Evolutionary conservation across 2,113 vertebrate species (phyloP).

Genomic region (Xyliphius kryptos): DNA sequence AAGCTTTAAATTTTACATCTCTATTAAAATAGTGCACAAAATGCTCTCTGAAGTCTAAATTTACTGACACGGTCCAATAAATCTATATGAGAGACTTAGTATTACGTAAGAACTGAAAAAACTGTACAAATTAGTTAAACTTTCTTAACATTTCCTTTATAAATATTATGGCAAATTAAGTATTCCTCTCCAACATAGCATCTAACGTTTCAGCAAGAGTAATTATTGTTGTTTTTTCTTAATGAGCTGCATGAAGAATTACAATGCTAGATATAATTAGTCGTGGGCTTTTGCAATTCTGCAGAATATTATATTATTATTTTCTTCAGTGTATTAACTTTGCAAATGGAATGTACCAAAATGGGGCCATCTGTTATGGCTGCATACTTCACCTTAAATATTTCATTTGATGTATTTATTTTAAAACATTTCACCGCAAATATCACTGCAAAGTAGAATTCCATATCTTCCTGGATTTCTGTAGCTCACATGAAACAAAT

Average conservation of each 20-base stretch:
- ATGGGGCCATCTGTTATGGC: background rate
- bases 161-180: slow-evolving; percentile 20
- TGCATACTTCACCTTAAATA: slow-evolving; percentile 5
- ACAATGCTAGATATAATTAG: slow-evolving; percentile 28
- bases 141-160: slow-evolving; percentile 18
- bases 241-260: slow-evolving; percentile 30
- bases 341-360: no score
- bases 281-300: slow-evolving; percentile 20
- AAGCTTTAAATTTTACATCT: background rate
- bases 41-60: background rate
- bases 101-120: slow-evolving; percentile 1
- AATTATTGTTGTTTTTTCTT: slow-evolving; percentile 32
- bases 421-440: slow-evolving; percentile 33
- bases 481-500: background rate
- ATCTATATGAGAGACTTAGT: background rate
- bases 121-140: background rate
- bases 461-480: slow-evolving; percentile 28
- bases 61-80: background rate
- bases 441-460: slow-evolving; percentile 41
- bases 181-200: slow-evolving; percentile 21
- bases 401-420: slow-evolving; percentile 58
- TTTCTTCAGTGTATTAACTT: slow-evolving; percentile 6
- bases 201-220: slow-evolving; percentile 19
- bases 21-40: background rate
- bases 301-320: slow-evolving; percentile 11